These are phyloP conservation scores for Littorina saxatilis DNA, from an alignment of 1,140 invertebrate species.

Conservation along the genomic window DNA sequence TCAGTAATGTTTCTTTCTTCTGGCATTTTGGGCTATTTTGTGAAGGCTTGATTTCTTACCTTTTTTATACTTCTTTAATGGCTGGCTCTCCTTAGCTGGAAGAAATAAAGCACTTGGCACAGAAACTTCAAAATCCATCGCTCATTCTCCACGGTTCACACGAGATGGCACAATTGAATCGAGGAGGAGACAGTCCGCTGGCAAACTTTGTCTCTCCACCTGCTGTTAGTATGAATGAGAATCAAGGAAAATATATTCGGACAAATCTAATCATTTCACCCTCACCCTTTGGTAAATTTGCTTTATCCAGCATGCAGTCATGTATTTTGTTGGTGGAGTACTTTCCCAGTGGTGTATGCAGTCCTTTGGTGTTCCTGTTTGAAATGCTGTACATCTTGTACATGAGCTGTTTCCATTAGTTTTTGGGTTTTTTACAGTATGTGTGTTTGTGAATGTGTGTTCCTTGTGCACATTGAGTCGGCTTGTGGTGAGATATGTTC, in stretches of 20 bases:
- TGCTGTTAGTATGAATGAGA: conserved; percentile 32
- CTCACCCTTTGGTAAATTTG: too few species aligned
- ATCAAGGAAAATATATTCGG: conserved; percentile 5
- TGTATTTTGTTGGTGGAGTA: too few species aligned
- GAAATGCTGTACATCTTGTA: too few species aligned
- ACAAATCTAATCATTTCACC: neutral
- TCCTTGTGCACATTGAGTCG: too few species aligned
- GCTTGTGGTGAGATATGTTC: too few species aligned
- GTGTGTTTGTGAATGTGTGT: too few species aligned
- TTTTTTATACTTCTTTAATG: neutral
- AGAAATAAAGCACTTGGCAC: conserved; percentile 7
- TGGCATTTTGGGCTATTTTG: neutral
- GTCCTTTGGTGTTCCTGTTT: too few species aligned
- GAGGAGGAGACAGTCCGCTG: neutral
- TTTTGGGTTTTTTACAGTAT: too few species aligned
- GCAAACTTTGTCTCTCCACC: neutral
- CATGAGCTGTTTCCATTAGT: too few species aligned
- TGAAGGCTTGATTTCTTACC: neutral
- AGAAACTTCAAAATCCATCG: conserved; percentile 29
- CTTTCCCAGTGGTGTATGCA: too few species aligned
- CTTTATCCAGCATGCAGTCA: too few species aligned
- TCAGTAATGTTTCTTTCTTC: neutral
- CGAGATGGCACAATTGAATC: conserved; percentile 20
- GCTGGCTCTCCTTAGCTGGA: conserved; percentile 27
- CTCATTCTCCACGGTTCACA: conserved; percentile 27